phyloP scores from a whole-genome alignment of 2,113 vertebrate species.

The Oophaga pumilio region DNA sequence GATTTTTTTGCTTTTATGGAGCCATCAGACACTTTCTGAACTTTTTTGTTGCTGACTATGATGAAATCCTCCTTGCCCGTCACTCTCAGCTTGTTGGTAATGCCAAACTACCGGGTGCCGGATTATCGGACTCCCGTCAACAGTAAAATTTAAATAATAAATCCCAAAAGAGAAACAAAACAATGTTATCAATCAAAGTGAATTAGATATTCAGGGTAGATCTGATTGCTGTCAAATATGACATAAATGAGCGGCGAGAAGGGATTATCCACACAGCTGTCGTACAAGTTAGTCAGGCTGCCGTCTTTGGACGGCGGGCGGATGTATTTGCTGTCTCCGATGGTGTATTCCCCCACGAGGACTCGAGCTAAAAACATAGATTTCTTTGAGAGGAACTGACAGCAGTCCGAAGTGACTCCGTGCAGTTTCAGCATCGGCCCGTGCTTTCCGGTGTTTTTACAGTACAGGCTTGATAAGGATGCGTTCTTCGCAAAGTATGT shows the following conservation, averaged over 20 bases:
- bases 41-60: not conserved
- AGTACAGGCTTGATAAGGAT: constrained; percentile 92
- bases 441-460: constrained; percentile 87
- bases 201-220: constrained; percentile 96
- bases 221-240: constrained; percentile 95
- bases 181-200: constrained; percentile 80
- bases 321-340: constrained; percentile 85
- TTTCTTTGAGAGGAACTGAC: constrained; percentile 75
- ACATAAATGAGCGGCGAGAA: constrained; percentile 95
- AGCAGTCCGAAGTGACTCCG: constrained; percentile 71
- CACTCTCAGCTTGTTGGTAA: not conserved
- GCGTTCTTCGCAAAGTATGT: constrained; percentile 95
- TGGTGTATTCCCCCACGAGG: constrained; percentile 88
- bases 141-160: not conserved
- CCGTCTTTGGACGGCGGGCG: constrained; percentile 92
- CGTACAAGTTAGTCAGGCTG: constrained; percentile 90
- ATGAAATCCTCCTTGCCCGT: not conserved
- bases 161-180: not conserved
- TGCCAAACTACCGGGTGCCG: not conserved
- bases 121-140: not conserved
- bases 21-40: no score
- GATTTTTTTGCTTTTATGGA: no score
- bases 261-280: constrained; percentile 94
- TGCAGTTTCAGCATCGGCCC: constrained; percentile 79
- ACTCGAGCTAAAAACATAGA: constrained; percentile 95